Percentiles rank a stretch among this genome's conserved stretches.
These are phyloP conservation scores for Leptopterna dolabrata DNA, from an alignment of 2,888 invertebrate genomes.

Conservation along the genomic window DNA sequence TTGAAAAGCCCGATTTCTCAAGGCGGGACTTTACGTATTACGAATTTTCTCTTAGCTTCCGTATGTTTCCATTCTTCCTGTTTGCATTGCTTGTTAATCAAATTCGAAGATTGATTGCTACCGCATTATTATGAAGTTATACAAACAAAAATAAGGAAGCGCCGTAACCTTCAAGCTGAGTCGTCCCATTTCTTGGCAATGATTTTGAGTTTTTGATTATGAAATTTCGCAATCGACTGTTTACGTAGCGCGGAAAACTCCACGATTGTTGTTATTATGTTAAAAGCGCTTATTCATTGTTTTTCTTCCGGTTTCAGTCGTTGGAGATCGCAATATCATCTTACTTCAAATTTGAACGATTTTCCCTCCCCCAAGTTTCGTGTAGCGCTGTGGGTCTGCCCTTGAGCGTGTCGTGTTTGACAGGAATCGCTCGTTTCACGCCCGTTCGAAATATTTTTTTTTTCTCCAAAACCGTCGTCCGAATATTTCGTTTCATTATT, in stretches of 20 bases:
- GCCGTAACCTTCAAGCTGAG: not conserved
- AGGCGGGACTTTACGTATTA: constrained; percentile 28
- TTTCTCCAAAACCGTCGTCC: not conserved
- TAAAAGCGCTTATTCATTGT: not conserved
- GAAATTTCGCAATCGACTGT: not conserved
- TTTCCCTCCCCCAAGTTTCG: constrained; percentile 20
- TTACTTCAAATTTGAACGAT: constrained; percentile 35
- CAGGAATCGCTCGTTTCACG: not conserved
- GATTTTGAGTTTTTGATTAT: not conserved
- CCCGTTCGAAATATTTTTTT: not conserved
- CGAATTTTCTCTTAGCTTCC: constrained; percentile 3
- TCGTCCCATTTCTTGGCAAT: not conserved
- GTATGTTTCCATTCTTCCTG: not conserved
- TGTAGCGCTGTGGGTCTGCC: not conserved
- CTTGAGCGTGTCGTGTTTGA: constrained; percentile 1
- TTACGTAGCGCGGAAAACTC: not conserved
- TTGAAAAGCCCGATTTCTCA: constrained; percentile 21
- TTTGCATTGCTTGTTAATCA: not conserved
- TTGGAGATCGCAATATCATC: not conserved
- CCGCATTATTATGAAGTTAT: not conserved
- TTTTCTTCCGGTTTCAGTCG: too few relatives aligned
- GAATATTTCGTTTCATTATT: not conserved
- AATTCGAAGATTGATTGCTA: not conserved
- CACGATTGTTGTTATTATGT: not conserved
- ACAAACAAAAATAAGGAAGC: not conserved